These are phyloP conservation scores for Platerodrilus igneus DNA, from an alignment of 2,888 invertebrate species.

Conservation along the genomic window DNA sequence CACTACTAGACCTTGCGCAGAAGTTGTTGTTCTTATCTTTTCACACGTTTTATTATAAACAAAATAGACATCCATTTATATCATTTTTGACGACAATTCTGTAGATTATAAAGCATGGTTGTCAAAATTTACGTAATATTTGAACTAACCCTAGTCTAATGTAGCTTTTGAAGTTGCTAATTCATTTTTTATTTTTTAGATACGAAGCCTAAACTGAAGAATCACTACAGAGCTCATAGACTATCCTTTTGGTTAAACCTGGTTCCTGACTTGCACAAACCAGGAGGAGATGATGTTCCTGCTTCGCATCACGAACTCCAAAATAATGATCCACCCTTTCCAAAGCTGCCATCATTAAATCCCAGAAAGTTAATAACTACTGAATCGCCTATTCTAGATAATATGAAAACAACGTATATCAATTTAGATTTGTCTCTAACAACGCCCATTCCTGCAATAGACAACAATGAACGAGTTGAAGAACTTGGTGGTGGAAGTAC, in stretches of 20 bases:
- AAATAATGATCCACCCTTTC: conserved; percentile 62
- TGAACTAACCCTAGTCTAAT: too few species aligned
- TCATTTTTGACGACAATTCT: too few species aligned
- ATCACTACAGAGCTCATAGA: conserved; percentile 89
- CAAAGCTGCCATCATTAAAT: conserved; percentile 54
- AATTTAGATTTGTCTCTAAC: conserved; percentile 45
- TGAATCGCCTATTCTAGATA: conserved; percentile 42
- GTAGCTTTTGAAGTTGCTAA: too few species aligned
- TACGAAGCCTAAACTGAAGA: conserved; percentile 83
- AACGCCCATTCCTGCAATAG: conserved; percentile 37
- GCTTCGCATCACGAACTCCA: conserved; percentile 79
- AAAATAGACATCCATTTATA: too few species aligned
- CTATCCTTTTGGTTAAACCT: conserved; percentile 93
- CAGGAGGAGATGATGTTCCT: conserved; percentile 82
- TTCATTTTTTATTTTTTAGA: too few species aligned
- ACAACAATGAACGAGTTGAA: conserved; percentile 49
- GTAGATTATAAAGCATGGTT: too few species aligned
- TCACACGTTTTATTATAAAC: too few species aligned
- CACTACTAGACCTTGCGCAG: too few species aligned
- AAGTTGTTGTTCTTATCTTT: too few species aligned
- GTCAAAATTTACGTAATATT: too few species aligned
- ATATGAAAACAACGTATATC: conserved; percentile 37
- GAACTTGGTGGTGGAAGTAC: conserved; percentile 49
- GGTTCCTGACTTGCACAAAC: conserved; percentile 86
- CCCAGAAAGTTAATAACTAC: conserved; percentile 56